phyloP scores from a whole-genome alignment of 2,797 vertebrate species.

The Botia almorhae region DNA sequence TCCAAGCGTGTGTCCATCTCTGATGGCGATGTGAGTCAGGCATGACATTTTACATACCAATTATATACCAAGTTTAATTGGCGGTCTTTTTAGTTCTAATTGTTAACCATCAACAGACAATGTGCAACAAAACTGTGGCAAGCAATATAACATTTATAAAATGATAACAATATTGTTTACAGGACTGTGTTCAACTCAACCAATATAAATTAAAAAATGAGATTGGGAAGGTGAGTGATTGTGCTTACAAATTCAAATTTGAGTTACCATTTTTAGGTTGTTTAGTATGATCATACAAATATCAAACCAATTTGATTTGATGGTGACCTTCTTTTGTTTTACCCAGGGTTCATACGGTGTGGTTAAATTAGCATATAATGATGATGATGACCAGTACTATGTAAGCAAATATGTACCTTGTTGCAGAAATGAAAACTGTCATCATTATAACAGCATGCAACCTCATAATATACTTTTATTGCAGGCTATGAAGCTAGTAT shows the following conservation, averaged over 20 bases:
- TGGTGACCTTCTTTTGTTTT: not conserved
- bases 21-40: conserved; percentile 81
- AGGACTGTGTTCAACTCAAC: conserved; percentile 95
- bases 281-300: not conserved
- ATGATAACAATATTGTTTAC: not conserved
- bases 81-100: not conserved
- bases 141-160: not conserved
- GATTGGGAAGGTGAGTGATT: conserved; percentile 89
- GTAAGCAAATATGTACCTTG: conserved; percentile 76
- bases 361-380: conserved; percentile 92
- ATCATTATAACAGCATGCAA: not conserved
- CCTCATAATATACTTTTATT: not conserved
- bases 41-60: not conserved
- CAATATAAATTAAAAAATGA: conserved; percentile 93
- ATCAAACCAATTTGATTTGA: not conserved
- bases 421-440: too few relatives aligned
- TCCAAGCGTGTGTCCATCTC: conserved; percentile 92
- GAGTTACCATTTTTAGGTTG: too few relatives aligned
- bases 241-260: not conserved
- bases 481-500: conserved; percentile 98
- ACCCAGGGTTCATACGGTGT: conserved; percentile 92
- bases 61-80: not conserved
- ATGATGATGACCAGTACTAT: conserved; percentile 91
- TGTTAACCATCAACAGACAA: not conserved
- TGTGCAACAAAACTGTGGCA: too few relatives aligned